Conservation (phyloP, 92 coral and sea anemone species). For the Epizoanthus illoricatus region DNA sequence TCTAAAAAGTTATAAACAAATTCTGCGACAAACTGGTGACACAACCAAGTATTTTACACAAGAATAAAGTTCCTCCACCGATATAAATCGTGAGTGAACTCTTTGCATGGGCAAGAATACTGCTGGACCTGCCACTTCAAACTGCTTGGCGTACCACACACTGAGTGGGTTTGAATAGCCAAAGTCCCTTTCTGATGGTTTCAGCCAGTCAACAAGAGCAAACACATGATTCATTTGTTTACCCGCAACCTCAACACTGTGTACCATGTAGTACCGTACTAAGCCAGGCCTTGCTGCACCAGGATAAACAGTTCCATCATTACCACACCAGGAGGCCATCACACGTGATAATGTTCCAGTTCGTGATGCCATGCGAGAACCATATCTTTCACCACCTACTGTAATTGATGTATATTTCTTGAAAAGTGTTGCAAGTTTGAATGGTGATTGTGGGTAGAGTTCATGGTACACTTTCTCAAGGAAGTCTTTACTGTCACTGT, state of each 20-base stretch:
- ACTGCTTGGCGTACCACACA: constrained; percentile 22
- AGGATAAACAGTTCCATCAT: constrained; percentile 38
- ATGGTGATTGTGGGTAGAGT: constrained; percentile 11
- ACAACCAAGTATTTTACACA: too few relatives aligned
- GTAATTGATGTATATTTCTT: constrained; percentile 7
- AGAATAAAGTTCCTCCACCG: too few relatives aligned
- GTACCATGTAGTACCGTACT: constrained; percentile 39
- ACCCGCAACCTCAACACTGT: constrained; percentile 37
- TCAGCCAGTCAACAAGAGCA: constrained; percentile 17
- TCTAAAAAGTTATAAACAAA: too few relatives aligned
- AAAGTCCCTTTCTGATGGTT: constrained; percentile 7
- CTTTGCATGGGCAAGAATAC: too few relatives aligned
- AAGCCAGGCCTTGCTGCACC: constrained; percentile 35
- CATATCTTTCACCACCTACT: constrained; percentile 47
- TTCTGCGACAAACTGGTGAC: too few relatives aligned
- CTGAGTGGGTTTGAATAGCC: constrained; percentile 28
- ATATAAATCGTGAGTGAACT: too few relatives aligned
- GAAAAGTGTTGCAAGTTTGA: neutral
- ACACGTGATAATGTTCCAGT: constrained; percentile 30
- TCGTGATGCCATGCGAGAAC: constrained; percentile 25
- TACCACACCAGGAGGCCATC: constrained; percentile 50
- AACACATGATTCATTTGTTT: constrained; percentile 21
- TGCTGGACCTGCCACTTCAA: constrained; percentile 19
- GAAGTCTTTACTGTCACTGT: constrained; percentile 21
- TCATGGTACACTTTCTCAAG: constrained; percentile 21